Base-by-base conservation (phyloP, 1,140 invertebrate genomes). In the Protaetia brevitarsis region DNA sequence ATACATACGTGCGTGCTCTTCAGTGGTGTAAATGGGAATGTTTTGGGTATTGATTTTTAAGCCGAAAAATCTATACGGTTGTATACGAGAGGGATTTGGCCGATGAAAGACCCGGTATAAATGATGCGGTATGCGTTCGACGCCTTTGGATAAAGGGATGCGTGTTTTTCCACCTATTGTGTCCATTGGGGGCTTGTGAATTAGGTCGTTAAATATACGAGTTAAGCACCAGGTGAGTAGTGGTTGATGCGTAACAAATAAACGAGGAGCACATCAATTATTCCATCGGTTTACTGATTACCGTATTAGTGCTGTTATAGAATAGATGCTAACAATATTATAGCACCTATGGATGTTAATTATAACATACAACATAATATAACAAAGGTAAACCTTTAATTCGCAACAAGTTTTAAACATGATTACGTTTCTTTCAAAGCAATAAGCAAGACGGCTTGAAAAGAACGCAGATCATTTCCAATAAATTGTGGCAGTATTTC, bases 41-140 rank as follows among this genome's bases (percentile, higher is more conserved):
- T 31, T 62, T 31, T 62, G 60, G 60, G 60, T 62, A 62, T 62
- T 62, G 60, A 36, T 62, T 62, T 59, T 29, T 59, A 59, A 59
- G 57, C 57, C 57, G 57, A 28, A 59, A 59, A 59, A 59, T 30
- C 26, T 59, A 59, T 59, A 19, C 30, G 26, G 19, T 51, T 21
- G 16, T 37, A 10, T 51, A 51, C 41, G 2, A 10, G 26, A 19
- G 41, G 19, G 41, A 51, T 51, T 51, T 51, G 19, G 6, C n/a
- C 16, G 19, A 10, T 23, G 41, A 51, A 23, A 11, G 26, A 8
- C 41, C 19, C 26, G 7, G 11, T 11, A 29, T 29, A 31, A 29
- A 59, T 28, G n/a, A 6, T 28, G 16, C 26, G 29, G 13, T 59
- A 59, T 29, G 29, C 26, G 29, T n/a, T n/a, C 57, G 26, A 31